These are phyloP conservation scores for Osmoderma eremita DNA, from an alignment of 2,888 invertebrate genomes.

Conservation along the genomic window DNA sequence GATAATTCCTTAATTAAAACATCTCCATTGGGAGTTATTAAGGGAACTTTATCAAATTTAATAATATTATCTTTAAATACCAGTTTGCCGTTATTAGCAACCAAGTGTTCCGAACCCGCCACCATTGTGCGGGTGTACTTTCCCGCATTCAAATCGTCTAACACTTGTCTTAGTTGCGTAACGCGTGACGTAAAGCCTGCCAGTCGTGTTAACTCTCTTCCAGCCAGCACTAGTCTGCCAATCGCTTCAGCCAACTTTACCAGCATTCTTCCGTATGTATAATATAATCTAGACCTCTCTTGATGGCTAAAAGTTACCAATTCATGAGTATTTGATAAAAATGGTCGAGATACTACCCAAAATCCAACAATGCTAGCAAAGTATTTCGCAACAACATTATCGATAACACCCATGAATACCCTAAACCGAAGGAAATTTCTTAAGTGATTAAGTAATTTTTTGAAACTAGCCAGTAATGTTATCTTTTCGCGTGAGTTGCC, in stretches of 20 bases:
- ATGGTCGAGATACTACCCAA: constrained; percentile 93
- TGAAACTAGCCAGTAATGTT: constrained; percentile 88
- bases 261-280: constrained; percentile 96
- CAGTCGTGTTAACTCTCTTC: constrained; percentile 91
- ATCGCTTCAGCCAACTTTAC: constrained; percentile 97
- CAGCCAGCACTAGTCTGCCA: constrained; percentile 93
- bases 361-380: constrained; percentile 97
- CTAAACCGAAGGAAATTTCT: constrained; percentile 89
- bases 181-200: constrained; percentile 96
- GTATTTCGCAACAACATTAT: constrained; percentile 97
- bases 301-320: constrained; percentile 75
- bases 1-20: constrained; percentile 87
- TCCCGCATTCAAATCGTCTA: constrained; percentile 84
- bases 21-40: constrained; percentile 98
- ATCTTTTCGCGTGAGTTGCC: constrained; percentile 88
- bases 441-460: constrained; percentile 86
- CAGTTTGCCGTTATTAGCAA: constrained; percentile 81
- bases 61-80: constrained; percentile 89
- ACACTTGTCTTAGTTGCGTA: constrained; percentile 85
- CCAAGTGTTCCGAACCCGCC: constrained; percentile 59
- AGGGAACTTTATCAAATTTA: constrained; percentile 90
- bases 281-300: constrained; percentile 86
- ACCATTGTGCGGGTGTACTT: constrained; percentile 77
- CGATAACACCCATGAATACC: constrained; percentile 91
- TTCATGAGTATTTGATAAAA: constrained; percentile 81